Conservation (phyloP, 2,797 vertebrate species). For the Rhinogobio ventralis region DNA sequence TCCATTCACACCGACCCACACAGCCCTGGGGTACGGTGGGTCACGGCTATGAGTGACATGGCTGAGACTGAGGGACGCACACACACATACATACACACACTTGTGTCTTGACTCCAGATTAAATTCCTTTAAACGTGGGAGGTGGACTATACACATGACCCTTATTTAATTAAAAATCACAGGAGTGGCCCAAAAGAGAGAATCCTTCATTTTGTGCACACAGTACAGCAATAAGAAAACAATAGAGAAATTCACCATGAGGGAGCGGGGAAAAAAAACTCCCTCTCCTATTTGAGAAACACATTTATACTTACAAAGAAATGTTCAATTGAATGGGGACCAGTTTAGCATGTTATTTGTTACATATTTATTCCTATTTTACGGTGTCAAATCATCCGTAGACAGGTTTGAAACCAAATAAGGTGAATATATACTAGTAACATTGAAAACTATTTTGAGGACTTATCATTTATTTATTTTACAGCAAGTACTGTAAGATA, state of each 20-base stretch:
- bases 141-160: conserved; percentile 67
- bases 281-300: background rate
- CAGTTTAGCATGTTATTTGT: background rate
- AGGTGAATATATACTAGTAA: background rate
- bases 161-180: conserved; percentile 70
- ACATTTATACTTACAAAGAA: conserved; percentile 3
- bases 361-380: background rate
- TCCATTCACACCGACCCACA: conserved; percentile 48
- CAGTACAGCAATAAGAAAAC: conserved; percentile 52
- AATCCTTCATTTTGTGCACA: conserved; percentile 62
- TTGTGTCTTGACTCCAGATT: conserved; percentile 59
- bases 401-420: background rate
- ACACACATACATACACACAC: conserved; percentile 50
- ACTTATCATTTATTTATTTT: background rate
- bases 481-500: background rate
- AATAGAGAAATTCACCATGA: conserved; percentile 50
- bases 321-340: background rate
- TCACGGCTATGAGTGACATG: conserved; percentile 63
- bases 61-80: conserved; percentile 57
- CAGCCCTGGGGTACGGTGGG: conserved; percentile 49
- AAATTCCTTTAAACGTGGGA: conserved; percentile 67
- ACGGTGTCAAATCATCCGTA: background rate
- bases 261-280: conserved; percentile 1
- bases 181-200: conserved; percentile 65
- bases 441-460: background rate